Base-by-base conservation (phyloP, 2,797 vertebrate species). In the Tokudaia muenninki region DNA sequence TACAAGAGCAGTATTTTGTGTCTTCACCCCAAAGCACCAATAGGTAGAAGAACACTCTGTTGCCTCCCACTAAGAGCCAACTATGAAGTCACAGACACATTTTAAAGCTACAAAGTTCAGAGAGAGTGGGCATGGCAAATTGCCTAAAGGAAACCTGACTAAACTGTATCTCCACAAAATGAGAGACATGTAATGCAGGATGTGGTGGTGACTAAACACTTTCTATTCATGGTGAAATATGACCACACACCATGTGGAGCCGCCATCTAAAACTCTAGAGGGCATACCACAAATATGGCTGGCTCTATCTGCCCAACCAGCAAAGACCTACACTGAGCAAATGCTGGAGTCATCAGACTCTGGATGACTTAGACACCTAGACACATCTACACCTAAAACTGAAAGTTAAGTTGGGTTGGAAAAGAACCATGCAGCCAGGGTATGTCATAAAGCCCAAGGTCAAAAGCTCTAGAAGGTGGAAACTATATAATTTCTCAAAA, bases 211-310 rank as follows among this genome's bases (percentile, higher is more conserved):
- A 93, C 0, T 70, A 72, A 88, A 37, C 52, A 87, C 55, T 8
- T 50, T 50, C 31, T 70, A 24, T n/a, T 97, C 7, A 2, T 78
- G 63, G 31, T 72, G 70, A 91, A 96, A 79, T 81, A 72, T 63
- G 22, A 55, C 50, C 34, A 72, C 44, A 80, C 1, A 26, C 5
- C 5, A 41, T 26, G 14, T n/a, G 24, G 89, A 78, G 86, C 61
- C 75, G 59, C 3, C 55, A 84, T 67, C 92, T 93, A 95, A 94
- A 74, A 93, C 83, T 95, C 89, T 77, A 29, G 80, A 80, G 55
- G 67, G 61, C 88, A 63, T 87, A 41, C 61, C 81, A 91, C 34
- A 83, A 81, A 87, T 67, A 37, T 5, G 13, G 44, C 21, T 47
- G 26, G 55, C 31, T 22, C 24, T n/a, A 34, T 11, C 75, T 41